A percentile compares a stretch with the other conserved stretches of the same genome.
Conservation (phyloP, 2,113 vertebrate species). For the Propithecus coquereli region DNA sequence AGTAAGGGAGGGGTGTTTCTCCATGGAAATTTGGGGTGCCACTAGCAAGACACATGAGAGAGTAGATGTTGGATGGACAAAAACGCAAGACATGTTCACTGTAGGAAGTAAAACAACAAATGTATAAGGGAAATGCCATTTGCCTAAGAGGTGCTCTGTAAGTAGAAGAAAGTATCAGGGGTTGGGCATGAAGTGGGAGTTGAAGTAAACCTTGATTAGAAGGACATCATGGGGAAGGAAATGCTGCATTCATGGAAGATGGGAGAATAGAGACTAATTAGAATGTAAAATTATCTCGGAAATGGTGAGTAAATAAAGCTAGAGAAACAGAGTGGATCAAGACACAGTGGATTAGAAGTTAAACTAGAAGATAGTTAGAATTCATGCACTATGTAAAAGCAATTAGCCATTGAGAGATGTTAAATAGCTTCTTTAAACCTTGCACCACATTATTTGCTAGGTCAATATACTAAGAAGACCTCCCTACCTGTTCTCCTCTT, state of each 20-base stretch:
- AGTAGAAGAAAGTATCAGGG: background rate
- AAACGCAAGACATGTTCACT: background rate
- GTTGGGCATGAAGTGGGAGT: background rate
- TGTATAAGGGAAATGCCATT: background rate
- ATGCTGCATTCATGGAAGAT: background rate
- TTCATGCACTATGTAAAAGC: background rate
- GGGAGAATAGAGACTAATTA: background rate
- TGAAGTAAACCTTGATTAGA: background rate
- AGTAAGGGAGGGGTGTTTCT: background rate
- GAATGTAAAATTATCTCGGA: background rate
- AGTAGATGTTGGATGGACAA: background rate
- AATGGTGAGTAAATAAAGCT: background rate
- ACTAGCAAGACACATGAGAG: background rate
- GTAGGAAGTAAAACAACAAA: background rate
- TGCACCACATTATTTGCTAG: background rate
- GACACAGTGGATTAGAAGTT: background rate
- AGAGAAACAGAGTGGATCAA: background rate
- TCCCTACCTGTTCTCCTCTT: background rate
- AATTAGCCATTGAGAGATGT: background rate
- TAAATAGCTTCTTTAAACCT: background rate
- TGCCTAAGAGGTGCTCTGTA: background rate
- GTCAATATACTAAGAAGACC: background rate
- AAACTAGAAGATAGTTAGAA: background rate
- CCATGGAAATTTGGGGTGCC: background rate
- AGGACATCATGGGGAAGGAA: background rate